Percentiles rank a stretch among this genome's conserved stretches.
Conservation (phyloP, 2,888 invertebrate species). For the Ecliptopera silaceata region DNA sequence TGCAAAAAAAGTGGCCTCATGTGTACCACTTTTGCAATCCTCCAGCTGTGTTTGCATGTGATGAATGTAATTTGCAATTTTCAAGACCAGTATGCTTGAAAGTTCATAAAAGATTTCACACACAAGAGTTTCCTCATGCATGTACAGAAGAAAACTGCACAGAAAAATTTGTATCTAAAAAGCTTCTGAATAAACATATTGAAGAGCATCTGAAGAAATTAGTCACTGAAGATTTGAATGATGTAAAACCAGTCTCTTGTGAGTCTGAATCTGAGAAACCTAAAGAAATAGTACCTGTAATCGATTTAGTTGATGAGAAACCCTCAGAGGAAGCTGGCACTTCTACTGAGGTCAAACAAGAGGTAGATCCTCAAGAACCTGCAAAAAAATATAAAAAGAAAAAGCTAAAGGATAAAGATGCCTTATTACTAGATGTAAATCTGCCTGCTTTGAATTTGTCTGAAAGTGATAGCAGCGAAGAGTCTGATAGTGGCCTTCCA, state of each 20-base stretch:
- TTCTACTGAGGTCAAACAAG: constrained; percentile 57
- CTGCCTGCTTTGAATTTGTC: constrained; percentile 92
- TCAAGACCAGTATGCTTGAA: constrained; percentile 90
- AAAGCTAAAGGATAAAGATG: constrained; percentile 75
- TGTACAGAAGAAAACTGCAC: constrained; percentile 88
- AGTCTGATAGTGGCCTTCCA: constrained; percentile 73
- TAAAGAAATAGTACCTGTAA: constrained; percentile 62
- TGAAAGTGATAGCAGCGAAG: constrained; percentile 91
- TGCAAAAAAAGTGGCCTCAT: constrained; percentile 96
- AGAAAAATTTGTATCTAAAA: constrained; percentile 91
- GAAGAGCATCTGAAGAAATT: constrained; percentile 81
- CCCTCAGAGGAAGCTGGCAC: constrained; percentile 60
- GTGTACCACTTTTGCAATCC: constrained; percentile 95
- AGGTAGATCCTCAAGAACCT: constrained; percentile 55
- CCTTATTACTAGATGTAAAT: constrained; percentile 80
- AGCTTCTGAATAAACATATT: constrained; percentile 88
- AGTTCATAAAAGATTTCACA: constrained; percentile 92
- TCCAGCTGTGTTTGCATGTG: constrained; percentile 89
- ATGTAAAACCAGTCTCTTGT: constrained; percentile 50
- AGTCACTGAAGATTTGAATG: constrained; percentile 56
- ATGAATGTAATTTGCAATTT: constrained; percentile 90
- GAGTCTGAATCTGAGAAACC: constrained; percentile 54
- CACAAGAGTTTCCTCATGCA: constrained; percentile 86
- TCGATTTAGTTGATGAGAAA: constrained; percentile 69
- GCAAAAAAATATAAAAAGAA: constrained; percentile 77